Evolutionary conservation across 2,797 vertebrate genomes (phyloP).

Genomic region (Enteromius thamalakanensis): DNA sequence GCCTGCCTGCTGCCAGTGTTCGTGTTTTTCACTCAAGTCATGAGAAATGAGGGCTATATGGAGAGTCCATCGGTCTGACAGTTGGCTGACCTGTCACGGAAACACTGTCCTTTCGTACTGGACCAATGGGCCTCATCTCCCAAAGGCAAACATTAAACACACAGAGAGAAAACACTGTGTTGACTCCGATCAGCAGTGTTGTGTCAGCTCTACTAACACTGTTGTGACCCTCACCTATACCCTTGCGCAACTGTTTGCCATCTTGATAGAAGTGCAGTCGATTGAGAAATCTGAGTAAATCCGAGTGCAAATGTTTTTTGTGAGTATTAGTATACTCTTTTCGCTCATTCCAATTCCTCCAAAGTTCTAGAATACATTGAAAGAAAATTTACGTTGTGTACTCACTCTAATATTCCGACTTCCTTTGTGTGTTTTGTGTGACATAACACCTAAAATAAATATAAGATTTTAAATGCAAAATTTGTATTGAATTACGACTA

Average conservation of each 20-base stretch:
- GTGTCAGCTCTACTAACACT: conserved; percentile 15
- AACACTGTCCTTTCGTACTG: conserved; percentile 12
- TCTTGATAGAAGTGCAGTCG: conserved; percentile 17
- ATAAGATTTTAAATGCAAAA: neutral
- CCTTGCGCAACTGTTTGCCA: conserved; percentile 12
- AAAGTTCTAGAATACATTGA: neutral
- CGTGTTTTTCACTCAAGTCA: conserved; percentile 15
- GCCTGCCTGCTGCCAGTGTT: conserved; percentile 34
- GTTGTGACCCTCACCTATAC: conserved; percentile 25
- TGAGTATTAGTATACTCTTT: neutral
- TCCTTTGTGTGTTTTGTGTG: neutral
- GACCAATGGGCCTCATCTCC: conserved; percentile 8
- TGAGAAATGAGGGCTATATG: conserved; percentile 1
- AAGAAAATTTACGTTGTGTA: neutral
- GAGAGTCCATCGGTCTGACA: conserved; percentile 35
- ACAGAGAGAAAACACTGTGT: conserved; percentile 20
- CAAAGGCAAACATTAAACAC: conserved; percentile 39
- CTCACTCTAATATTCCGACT: neutral
- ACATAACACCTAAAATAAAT: neutral
- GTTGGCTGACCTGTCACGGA: conserved; percentile 38
- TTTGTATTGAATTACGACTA: neutral
- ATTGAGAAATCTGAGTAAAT: conserved; percentile 23
- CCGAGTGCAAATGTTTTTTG: neutral
- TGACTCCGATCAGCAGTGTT: neutral
- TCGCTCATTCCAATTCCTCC: neutral